phyloP scores from a whole-genome alignment of 2,888 invertebrate genomes.

The Pomacea canaliculata region DNA sequence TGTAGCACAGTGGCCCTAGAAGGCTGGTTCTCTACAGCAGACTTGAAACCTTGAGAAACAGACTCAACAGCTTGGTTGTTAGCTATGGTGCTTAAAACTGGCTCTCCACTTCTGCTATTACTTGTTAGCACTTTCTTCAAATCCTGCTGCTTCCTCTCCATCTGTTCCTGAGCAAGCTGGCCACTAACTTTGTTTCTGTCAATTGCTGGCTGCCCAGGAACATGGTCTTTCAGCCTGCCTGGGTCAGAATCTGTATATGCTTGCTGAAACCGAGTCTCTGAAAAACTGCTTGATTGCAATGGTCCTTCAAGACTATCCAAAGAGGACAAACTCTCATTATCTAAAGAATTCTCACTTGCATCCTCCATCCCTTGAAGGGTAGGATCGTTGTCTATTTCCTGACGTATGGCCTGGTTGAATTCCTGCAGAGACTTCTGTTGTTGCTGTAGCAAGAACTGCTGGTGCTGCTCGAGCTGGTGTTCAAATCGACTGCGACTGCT shows the following conservation, averaged over 20 bases:
- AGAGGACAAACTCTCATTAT: slow-evolving; percentile 18
- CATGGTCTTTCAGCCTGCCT: too few species aligned
- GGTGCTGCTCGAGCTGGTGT: slow-evolving; percentile 62
- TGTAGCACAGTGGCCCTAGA: slow-evolving; percentile 10
- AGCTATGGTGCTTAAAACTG: not conserved
- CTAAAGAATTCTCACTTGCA: not conserved
- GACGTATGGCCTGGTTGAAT: slow-evolving; percentile 58
- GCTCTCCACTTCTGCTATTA: not conserved
- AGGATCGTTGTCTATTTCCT: slow-evolving; percentile 53
- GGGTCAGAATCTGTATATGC: not conserved
- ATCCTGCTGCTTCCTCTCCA: not conserved
- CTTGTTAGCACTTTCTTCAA: not conserved
- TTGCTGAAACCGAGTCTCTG: not conserved
- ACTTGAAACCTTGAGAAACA: slow-evolving; percentile 11
- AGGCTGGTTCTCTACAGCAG: not conserved
- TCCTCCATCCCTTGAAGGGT: slow-evolving; percentile 17
- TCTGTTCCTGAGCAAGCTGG: not conserved
- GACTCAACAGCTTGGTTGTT: slow-evolving; percentile 7
- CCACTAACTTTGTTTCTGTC: too few species aligned
- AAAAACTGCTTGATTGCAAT: not conserved
- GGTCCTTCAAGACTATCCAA: slow-evolving; percentile 22
- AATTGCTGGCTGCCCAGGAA: too few species aligned
- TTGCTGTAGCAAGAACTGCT: slow-evolving; percentile 55
- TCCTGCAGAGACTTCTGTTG: slow-evolving; percentile 57
- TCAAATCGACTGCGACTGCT: slow-evolving; percentile 64